Conservation (phyloP, 2,888 invertebrate species). For the Sinhomidia bicolor region DNA sequence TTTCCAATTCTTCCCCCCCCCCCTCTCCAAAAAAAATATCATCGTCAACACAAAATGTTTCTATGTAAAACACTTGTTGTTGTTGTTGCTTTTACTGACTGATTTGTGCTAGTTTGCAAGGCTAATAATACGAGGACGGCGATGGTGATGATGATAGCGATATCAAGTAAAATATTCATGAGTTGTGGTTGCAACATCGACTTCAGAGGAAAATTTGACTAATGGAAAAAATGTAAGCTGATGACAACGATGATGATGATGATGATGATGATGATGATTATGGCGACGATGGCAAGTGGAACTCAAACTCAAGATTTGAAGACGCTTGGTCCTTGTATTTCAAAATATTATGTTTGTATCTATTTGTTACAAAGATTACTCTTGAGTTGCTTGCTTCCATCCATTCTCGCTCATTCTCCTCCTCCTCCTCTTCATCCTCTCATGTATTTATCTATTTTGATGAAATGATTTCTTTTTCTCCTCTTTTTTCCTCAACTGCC, state of each 20-base stretch:
- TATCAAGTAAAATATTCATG: conserved; percentile 51
- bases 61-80: conserved; percentile 45
- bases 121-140: too few species aligned
- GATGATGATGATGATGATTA: too few species aligned
- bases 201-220: conserved; percentile 21
- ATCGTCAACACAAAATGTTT: too few species aligned
- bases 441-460: background rate
- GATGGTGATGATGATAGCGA: background rate
- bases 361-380: background rate
- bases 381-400: background rate
- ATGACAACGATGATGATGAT: background rate
- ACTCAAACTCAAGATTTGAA: background rate
- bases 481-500: conserved; percentile 2
- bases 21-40: background rate
- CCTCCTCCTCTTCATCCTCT: background rate
- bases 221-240: conserved; percentile 37
- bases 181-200: background rate
- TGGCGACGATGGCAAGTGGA: background rate
- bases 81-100: conserved; percentile 1
- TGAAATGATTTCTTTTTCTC: conserved; percentile 27
- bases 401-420: background rate
- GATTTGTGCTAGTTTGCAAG: conserved; percentile 16
- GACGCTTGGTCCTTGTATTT: conserved; percentile 8
- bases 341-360: background rate
- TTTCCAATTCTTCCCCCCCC: background rate